Base-by-base conservation (phyloP, 2,113 vertebrate species). In the Myotis davidii region DNA sequence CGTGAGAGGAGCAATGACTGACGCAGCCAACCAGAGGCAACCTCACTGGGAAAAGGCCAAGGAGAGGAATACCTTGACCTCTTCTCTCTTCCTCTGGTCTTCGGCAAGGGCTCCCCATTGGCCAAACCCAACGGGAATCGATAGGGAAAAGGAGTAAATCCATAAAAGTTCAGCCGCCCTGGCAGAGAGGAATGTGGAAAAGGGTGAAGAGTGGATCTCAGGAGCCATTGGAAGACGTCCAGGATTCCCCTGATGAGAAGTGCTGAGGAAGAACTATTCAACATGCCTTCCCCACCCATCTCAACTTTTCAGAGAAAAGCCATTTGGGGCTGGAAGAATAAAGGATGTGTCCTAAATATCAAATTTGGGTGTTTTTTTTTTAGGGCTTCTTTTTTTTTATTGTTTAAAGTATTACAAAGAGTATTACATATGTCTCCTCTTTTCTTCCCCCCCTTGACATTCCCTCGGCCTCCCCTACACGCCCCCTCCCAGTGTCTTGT, bases 321-420 rank as follows among this genome's bases (percentile, higher is more conserved):
- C 54, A 2, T 52, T 9, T 70, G 39, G 9, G 21, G 52, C 65
- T 72, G 34, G 72, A 70, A 88, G 32, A 67, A 17, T 56, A 69
- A 25, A 82, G 18, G 39, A 52, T 90, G 6, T 84, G 27, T 70
- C 29, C 56, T 84, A 90, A 83, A 83, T 78, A n/a, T 96, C 76
- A 84, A 59, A 74, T 82, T 52, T 42, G 42, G 42, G 42, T 42
- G 5, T 42, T 42, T 42, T 42, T 42, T 42, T 42, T 42, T 42
- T 42, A 42, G 42, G 42, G 42, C 42, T 42, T 3, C 4, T 39
- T 42, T 42, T 42, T 42, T 42, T 42, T 42, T 42, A 42, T 42
- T 42, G 42, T 42, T 42, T 42, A 42, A 42, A 42, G 42, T 42
- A 42, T 42, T 42, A 42, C 42, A 42, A 42, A 42, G 39, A 39